These are phyloP conservation scores for Craterocephalus amniculus DNA, from an alignment of 2,797 vertebrate genomes.

Conservation along the genomic window DNA sequence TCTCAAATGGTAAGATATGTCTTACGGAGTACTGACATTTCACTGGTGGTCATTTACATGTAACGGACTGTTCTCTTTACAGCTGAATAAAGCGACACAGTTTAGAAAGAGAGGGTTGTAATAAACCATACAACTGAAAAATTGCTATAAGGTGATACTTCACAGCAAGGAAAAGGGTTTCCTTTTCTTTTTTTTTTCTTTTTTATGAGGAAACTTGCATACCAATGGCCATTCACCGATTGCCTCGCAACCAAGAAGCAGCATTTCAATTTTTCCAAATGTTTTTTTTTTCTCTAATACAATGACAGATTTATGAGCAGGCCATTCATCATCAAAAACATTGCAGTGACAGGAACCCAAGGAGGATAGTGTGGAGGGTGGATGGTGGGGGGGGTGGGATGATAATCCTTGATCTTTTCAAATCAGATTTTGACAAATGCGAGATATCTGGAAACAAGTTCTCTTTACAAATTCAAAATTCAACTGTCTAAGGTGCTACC, in stretches of 20 bases:
- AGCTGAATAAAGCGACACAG: constrained; percentile 82
- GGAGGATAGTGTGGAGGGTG: constrained; percentile 17
- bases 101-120: constrained; percentile 94
- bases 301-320: constrained; percentile 76
- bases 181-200: constrained; percentile 47
- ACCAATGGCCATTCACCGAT: constrained; percentile 82
- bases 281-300: constrained; percentile 63
- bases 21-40: constrained; percentile 90
- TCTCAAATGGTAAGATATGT: constrained; percentile 93
- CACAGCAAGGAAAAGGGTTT: constrained; percentile 87
- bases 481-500: constrained; percentile 90
- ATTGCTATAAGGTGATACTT: constrained; percentile 95
- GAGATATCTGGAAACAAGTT: constrained; percentile 77
- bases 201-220: constrained; percentile 91
- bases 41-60: constrained; percentile 91
- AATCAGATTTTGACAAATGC: constrained; percentile 79
- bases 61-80: constrained; percentile 84
- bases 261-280: constrained; percentile 77
- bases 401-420: constrained; percentile 72
- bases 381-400: constrained; percentile 15
- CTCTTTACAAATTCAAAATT: constrained; percentile 81
- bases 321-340: constrained; percentile 75
- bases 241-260: constrained; percentile 80
- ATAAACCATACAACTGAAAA: constrained; percentile 97
- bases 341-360: constrained; percentile 70